Evolutionary conservation across 2,113 vertebrate genomes (phyloP).

Genomic region (Tenebrosternarchus preto): DNA sequence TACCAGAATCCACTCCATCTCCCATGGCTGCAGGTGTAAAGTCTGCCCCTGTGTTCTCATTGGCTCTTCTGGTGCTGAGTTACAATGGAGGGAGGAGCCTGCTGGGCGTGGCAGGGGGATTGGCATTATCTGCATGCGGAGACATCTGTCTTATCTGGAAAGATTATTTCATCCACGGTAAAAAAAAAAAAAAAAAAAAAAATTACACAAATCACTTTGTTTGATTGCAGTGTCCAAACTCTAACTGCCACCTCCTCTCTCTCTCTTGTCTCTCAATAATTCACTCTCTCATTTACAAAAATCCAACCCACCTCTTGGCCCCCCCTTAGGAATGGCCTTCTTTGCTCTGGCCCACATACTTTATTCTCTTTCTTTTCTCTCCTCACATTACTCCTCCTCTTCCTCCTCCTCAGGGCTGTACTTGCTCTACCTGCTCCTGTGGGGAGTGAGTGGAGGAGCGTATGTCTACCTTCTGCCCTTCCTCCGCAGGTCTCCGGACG

Average conservation of each 20-base stretch:
- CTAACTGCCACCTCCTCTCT: not conserved
- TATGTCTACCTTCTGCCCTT: constrained; percentile 65
- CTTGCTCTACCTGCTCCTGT: constrained; percentile 53
- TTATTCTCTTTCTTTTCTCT: constrained; percentile 74
- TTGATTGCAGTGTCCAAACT: not conserved
- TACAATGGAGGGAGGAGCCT: constrained; percentile 69
- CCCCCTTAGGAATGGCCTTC: constrained; percentile 76
- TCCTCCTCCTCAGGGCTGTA: constrained; percentile 54
- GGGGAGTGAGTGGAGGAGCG: constrained; percentile 4
- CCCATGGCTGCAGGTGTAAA: constrained; percentile 73
- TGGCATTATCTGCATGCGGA: constrained; percentile 78
- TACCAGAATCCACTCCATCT: constrained; percentile 65
- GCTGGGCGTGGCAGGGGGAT: constrained; percentile 67
- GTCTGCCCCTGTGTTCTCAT: constrained; percentile 70
- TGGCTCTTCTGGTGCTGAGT: constrained; percentile 69
- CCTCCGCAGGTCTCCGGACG: constrained; percentile 59
- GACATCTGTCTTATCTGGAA: constrained; percentile 83
- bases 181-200: not conserved
- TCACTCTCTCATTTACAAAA: rapidly evolving
- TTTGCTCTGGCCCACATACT: constrained; percentile 78
- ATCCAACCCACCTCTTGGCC: not conserved
- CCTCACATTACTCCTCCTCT: constrained; percentile 61
- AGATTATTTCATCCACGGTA: constrained; percentile 68
- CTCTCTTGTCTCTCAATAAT: not conserved
- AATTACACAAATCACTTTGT: not conserved